Evolutionary conservation across 2,113 vertebrate species (phyloP), one percentile per base, ranked within the genome.

Genomic region (Strigops habroptila): DNA sequence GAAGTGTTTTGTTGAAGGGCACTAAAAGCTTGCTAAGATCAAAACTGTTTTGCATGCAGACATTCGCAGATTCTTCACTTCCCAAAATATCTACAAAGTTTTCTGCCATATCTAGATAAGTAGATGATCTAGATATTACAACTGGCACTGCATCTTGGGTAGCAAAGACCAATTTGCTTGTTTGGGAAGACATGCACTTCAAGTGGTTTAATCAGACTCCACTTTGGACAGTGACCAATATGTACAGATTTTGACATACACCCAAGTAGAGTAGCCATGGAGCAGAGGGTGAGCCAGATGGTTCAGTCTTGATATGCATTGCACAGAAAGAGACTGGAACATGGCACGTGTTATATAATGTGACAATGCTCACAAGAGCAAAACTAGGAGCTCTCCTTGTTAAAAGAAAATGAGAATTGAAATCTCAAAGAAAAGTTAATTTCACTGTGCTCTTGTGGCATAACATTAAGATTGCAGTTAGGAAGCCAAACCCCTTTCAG

Each of bases 231-330:
- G 59, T 43, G 73, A 70, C 11, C 51, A 82, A 24, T 44, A 71
- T 4, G 2, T 4, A 27, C 23, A 82, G 63, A 76, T 81, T 90
- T 62, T 53, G 35, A 91, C 31, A 30, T 1, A 16, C 2, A 79
- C 9, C 14, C 6, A 1, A 63, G 63, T n/a, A 68, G 1, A 87
- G 37, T 4, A 12, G 57, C 19, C 65, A 48, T 1, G 23, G 79
- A 94, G 75, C 94, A 91, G 88, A 78, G 82, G 27, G 63, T 35
- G 43, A 95, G 69, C 33, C 93, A 96, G 95, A 93, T 91, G 95
- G 93, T 62, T 81, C 48, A 24, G 43, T 31, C 52, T 51, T 18
- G 4, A 31, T 10, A 21, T 4, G 37, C 60, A 28, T 8, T 27
- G 35, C 81, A 59, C 39, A 92, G 65, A 63, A 78, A 89, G 67